A percentile compares a stretch with the other conserved stretches of the same genome.
phyloP scores from a whole-genome alignment of 2,797 vertebrate species.

The Pempheris klunzingeri region DNA sequence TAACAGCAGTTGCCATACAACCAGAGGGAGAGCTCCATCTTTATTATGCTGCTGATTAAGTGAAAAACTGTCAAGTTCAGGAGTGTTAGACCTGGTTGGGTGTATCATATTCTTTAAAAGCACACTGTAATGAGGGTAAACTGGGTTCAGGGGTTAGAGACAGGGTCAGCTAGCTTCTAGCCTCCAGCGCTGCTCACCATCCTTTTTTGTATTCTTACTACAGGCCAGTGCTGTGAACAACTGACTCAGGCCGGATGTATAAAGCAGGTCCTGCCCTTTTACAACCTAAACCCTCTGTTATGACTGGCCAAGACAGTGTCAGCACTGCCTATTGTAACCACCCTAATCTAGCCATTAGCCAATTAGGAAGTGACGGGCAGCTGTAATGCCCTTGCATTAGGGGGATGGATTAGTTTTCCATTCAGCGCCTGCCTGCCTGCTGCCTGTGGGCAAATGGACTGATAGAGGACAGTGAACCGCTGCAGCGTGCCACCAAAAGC shows the following conservation, averaged over 20 bases:
- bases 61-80: neutral
- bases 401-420: conserved; percentile 80
- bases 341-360: conserved; percentile 85
- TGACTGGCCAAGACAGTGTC: conserved; percentile 75
- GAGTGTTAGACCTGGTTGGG: neutral
- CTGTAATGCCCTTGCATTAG: conserved; percentile 80
- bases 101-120: neutral
- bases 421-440: conserved; percentile 67
- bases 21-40: neutral
- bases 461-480: conserved; percentile 51
- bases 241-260: conserved; percentile 25
- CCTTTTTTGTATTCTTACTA: conserved; percentile 17
- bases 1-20: neutral
- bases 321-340: conserved; percentile 80
- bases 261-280: conserved; percentile 42
- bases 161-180: neutral
- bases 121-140: neutral
- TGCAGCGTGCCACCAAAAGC: conserved; percentile 52
- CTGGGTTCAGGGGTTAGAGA: neutral
- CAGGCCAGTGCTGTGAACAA: conserved; percentile 39
- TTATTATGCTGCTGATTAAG: neutral
- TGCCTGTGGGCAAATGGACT: conserved; percentile 61
- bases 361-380: conserved; percentile 84
- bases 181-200: conserved; percentile 2
- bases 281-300: conserved; percentile 73